A percentile compares a stretch with the other conserved stretches of the same genome.
Conservation (phyloP, 2,797 vertebrate species). For the Jordanella pulchra region DNA sequence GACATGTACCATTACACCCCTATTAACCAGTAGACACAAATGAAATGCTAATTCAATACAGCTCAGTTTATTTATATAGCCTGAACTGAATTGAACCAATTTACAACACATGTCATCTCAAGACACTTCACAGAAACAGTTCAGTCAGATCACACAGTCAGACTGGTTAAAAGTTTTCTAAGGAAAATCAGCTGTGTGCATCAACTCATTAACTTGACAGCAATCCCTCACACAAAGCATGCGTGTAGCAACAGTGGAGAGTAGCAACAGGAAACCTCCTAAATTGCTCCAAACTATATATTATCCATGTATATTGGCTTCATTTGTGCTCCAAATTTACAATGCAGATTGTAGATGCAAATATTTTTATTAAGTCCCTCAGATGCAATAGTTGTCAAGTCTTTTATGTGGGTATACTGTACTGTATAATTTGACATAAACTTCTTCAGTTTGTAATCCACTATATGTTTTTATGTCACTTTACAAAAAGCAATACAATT, state of each 20-base stretch:
- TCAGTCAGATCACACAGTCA: too few species aligned
- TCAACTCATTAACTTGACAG: too few species aligned
- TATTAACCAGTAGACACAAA: not conserved
- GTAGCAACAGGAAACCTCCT: too few species aligned
- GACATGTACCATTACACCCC: not conserved
- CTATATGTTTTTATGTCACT: not conserved
- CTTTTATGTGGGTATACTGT: not conserved
- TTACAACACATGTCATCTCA: too few species aligned
- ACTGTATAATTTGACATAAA: not conserved
- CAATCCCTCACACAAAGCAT: too few species aligned
- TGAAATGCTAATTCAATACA: too few species aligned
- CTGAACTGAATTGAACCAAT: too few species aligned
- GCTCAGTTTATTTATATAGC: too few species aligned
- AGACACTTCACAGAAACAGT: too few species aligned
- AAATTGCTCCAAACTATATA: not conserved
- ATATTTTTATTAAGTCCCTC: not conserved
- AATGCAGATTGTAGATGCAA: not conserved
- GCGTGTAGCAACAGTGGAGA: too few species aligned
- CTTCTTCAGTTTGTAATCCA: not conserved
- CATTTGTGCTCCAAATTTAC: not conserved
- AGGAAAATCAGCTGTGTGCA: too few species aligned
- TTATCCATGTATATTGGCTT: not conserved
- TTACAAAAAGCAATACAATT: not conserved
- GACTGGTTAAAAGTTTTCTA: too few species aligned
- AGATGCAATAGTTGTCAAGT: not conserved